Evolutionary conservation across 2,113 vertebrate genomes (phyloP).

Genomic region (Halichoerus grypus): DNA sequence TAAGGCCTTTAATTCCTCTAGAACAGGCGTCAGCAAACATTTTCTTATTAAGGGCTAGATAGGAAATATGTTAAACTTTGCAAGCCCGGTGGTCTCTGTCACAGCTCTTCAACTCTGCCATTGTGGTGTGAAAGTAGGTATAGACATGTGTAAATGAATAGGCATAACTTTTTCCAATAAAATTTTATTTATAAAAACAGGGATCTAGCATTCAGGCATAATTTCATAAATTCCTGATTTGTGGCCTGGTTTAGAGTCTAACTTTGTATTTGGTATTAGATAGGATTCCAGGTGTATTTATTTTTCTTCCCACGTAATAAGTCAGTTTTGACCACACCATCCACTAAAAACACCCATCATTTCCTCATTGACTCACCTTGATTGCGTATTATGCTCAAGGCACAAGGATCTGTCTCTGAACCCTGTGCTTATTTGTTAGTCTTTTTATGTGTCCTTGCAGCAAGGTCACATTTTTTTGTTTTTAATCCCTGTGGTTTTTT

Average conservation of each 20-base stretch:
- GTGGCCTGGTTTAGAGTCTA: neutral
- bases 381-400: neutral
- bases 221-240: neutral
- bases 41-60: constrained; percentile 1
- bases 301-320: neutral
- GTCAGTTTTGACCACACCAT: neutral
- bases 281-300: neutral
- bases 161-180: neutral
- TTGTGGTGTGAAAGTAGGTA: neutral
- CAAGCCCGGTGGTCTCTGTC: neutral
- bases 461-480: no score
- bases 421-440: neutral
- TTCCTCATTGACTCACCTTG: neutral
- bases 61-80: neutral
- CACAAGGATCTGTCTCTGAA: neutral
- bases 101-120: neutral
- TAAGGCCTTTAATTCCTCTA: neutral
- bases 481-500: neutral
- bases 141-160: neutral
- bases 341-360: neutral
- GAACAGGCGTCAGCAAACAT: neutral
- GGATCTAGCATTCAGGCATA: neutral
- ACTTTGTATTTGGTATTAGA: neutral
- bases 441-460: neutral
- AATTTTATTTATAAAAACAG: neutral